Conservation (phyloP, 2,888 invertebrate genomes). For the Erebia ligea region DNA sequence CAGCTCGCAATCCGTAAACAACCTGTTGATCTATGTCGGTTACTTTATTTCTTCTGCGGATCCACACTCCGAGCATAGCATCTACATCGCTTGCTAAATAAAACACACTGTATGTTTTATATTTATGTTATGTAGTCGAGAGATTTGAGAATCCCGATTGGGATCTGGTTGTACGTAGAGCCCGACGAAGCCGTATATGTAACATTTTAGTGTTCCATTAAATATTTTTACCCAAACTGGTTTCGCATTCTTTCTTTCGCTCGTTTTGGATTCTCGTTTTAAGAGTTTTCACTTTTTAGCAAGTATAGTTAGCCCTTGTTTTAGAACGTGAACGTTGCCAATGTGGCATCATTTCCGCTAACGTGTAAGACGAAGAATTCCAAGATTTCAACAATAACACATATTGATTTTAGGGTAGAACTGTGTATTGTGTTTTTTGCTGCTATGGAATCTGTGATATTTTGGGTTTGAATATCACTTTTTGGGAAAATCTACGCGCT, state of each 20-base stretch:
- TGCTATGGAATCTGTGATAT: conserved; percentile 1
- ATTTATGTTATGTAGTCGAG: not conserved
- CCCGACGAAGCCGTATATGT: conserved; percentile 25
- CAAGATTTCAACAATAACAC: conserved; percentile 21
- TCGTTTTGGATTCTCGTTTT: conserved; percentile 28
- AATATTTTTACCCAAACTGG: conserved; percentile 37
- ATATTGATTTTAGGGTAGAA: conserved; percentile 22
- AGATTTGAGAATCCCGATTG: conserved; percentile 9
- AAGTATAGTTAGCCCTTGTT: conserved; percentile 10
- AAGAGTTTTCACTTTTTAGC: conserved; percentile 30
- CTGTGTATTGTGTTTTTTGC: conserved; percentile 25
- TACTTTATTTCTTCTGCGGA: too few relatives aligned
- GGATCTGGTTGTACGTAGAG: conserved; percentile 23
- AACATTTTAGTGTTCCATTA: conserved; percentile 38
- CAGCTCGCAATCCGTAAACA: too few relatives aligned
- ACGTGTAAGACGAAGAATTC: conserved; percentile 17
- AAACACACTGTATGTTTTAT: not conserved
- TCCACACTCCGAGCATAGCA: too few relatives aligned
- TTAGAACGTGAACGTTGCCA: conserved; percentile 1
- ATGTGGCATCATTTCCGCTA: conserved; percentile 13
- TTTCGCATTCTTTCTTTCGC: conserved; percentile 27
- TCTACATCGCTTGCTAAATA: too few relatives aligned
- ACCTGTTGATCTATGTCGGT: too few relatives aligned
- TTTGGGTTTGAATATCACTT: too few relatives aligned
- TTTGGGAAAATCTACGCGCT: too few relatives aligned